A percentile compares a stretch with the other conserved stretches of the same genome.
phyloP scores from a whole-genome alignment of 2,888 invertebrate genomes.

The Zonitis immaculata region DNA sequence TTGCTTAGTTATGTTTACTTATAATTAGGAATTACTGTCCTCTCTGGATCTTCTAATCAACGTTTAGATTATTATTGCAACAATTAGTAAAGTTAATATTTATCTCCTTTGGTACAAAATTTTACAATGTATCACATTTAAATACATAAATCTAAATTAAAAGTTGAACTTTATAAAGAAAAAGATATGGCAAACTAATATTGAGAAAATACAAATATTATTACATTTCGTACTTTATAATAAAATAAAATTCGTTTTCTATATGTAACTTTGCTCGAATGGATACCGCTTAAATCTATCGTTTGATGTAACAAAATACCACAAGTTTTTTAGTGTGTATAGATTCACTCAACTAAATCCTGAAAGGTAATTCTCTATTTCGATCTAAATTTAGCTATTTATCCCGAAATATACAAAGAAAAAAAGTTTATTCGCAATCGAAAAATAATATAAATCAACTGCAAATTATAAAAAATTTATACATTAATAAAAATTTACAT shows the following conservation, averaged over 20 bases:
- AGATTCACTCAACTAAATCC: neutral
- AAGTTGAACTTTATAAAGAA: no score
- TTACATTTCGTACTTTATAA: no score
- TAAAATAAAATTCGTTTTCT: no score
- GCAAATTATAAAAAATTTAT: no score
- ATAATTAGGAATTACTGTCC: slow-evolving; percentile 18
- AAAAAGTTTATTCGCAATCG: no score
- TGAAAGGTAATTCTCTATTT: neutral
- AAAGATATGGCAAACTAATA: no score
- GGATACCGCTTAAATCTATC: neutral
- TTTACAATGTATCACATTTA: no score
- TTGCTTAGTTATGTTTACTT: slow-evolving; percentile 14
- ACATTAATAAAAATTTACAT: no score
- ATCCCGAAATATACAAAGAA: neutral
- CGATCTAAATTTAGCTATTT: neutral
- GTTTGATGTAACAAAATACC: neutral
- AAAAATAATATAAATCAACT: neutral
- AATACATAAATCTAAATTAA: no score
- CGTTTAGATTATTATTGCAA: slow-evolving; percentile 15
- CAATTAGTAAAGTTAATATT: slow-evolving; percentile 19
- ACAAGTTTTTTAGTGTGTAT: neutral
- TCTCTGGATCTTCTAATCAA: slow-evolving; percentile 19
- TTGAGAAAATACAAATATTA: no score
- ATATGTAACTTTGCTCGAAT: neutral
- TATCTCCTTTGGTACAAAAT: slow-evolving; percentile 1